These are phyloP conservation scores for Anolis apletophallus DNA, from an alignment of 2,797 vertebrate species.

Conservation along the genomic window DNA sequence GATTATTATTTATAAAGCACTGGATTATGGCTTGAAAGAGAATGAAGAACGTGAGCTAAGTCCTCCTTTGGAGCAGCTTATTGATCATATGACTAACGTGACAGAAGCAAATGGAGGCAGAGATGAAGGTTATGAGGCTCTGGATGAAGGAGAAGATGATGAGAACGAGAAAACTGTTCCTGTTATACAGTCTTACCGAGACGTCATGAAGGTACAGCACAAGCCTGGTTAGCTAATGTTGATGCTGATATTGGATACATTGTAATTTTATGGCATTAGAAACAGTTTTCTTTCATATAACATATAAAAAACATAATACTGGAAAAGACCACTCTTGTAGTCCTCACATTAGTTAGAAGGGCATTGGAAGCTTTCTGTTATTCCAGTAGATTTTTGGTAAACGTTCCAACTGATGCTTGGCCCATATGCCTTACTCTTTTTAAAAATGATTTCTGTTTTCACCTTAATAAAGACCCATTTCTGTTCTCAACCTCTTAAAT, in stretches of 20 bases:
- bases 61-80: conserved; percentile 94
- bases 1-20: conserved; percentile 97
- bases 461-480: too few species aligned
- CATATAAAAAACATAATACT: too few species aligned
- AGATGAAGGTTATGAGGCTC: conserved; percentile 94
- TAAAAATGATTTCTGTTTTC: too few species aligned
- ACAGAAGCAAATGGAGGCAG: conserved; percentile 83
- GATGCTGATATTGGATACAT: background rate
- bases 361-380: background rate
- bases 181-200: conserved; percentile 85
- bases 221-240: conserved; percentile 18
- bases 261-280: too few species aligned
- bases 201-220: conserved; percentile 90
- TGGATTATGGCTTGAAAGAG: conserved; percentile 98
- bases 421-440: too few species aligned
- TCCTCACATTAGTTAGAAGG: background rate
- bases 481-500: too few species aligned
- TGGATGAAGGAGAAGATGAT: conserved; percentile 90
- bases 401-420: background rate
- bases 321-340: background rate
- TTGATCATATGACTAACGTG: conserved; percentile 95
- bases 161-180: conserved; percentile 74
- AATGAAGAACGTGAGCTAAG: conserved; percentile 96
- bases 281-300: too few species aligned
- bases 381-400: background rate